These are phyloP conservation scores for Temnothorax rugatulus DNA, from an alignment of 2,888 invertebrate genomes.

Conservation along the genomic window DNA sequence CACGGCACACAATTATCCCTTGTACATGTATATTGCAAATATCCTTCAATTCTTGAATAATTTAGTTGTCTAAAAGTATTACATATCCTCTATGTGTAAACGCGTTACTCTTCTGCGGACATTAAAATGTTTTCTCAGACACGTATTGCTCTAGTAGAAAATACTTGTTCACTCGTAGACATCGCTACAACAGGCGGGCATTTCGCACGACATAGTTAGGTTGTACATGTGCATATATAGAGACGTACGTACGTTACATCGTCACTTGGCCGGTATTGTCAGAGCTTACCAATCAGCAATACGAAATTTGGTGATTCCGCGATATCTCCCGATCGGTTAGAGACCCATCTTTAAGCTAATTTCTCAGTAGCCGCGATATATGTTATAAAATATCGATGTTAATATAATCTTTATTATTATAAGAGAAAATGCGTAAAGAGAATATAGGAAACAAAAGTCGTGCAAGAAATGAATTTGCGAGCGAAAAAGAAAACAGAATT, in stretches of 20 bases:
- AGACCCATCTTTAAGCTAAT: not conserved
- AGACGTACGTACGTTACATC: constrained; percentile 72
- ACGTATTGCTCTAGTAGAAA: not conserved
- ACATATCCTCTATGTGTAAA: not conserved
- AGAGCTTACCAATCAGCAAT: constrained; percentile 82
- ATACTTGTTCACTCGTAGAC: constrained; percentile 72
- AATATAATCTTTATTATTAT: not conserved
- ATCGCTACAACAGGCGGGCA: constrained; percentile 77
- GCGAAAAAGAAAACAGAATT: not conserved
- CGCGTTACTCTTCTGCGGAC: not conserved
- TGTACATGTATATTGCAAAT: not conserved
- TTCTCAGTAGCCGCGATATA: not conserved
- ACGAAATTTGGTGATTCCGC: constrained; percentile 80
- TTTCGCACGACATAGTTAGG: constrained; percentile 79
- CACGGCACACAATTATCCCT: not conserved
- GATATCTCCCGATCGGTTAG: constrained; percentile 62
- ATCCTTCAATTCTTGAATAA: not conserved
- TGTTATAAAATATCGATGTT: not conserved
- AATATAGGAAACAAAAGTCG: not conserved
- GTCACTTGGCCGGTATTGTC: constrained; percentile 84
- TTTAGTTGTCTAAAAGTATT: not conserved
- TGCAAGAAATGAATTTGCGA: not conserved
- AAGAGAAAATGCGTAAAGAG: not conserved
- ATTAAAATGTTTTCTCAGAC: not conserved
- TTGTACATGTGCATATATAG: constrained; percentile 64